Evolutionary conservation across 2,797 vertebrate species (phyloP), one percentile per base, ranked within the genome.

Genomic region (Sternotherus odoratus): DNA sequence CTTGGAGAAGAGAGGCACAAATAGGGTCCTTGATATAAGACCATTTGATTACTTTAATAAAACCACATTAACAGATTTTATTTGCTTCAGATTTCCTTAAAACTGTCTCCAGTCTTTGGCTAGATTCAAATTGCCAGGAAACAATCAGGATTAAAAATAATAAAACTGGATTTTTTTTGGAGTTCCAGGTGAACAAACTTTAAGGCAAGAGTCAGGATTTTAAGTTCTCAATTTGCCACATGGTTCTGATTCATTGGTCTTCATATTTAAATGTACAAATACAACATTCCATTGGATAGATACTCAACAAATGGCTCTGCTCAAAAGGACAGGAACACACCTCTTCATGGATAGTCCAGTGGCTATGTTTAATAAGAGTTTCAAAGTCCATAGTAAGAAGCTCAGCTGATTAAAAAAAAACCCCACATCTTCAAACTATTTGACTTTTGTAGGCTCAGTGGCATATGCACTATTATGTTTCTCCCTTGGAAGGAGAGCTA

Each of bases 1-100:
- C 95, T 96, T 97, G 77, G 53, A 96, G 85, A 91, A 74, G 89
- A 97, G 96, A 97, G 97, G 97, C 97, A 97, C 96, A 90, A 89
- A 90, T 21, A 92, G 80, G 66, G 91, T 89, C 93, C 87, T 95
- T 69, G 85, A 96, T 79, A 93, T 92, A 92, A 96, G 93, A 92
- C 78, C 91, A 94, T 95, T 96, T 95, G 83, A 89, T 93, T 92
- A 90, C 80, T 93, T 94, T 77, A 81, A 81, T 77, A 88, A 96
- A 97, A 91, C 85, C 90, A 81, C 85, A 87, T 66, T 77, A 89
- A 89, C 89, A 69, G 39, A 10, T 87, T 94, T 49, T 28, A 77
- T 84, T 87, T 72, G 33, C 80, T 90, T 86, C 13, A 43, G 83
- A 33, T 53, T 8, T 90, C 74, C 74, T 92, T 84, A 11, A 93